phyloP scores from a whole-genome alignment of 2,888 invertebrate genomes.

The Nephrotoma appendiculata region DNA sequence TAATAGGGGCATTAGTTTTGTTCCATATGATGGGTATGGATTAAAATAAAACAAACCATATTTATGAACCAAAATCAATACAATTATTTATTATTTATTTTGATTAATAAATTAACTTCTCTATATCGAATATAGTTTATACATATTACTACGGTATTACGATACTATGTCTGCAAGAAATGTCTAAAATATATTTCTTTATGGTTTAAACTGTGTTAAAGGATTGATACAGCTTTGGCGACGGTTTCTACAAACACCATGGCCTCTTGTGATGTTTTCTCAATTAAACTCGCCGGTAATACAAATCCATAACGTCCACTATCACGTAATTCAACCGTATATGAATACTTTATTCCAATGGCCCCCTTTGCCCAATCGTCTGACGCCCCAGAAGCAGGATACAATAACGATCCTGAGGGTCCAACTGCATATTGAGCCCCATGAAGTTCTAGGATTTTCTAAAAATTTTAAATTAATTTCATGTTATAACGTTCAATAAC shows the following conservation, averaged over 20 bases:
- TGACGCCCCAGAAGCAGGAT: slow-evolving; percentile 68
- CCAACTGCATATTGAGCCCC: slow-evolving; percentile 59
- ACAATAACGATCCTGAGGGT: slow-evolving; percentile 60
- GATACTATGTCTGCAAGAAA: too few relatives aligned
- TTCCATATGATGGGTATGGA: too few relatives aligned
- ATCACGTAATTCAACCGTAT: slow-evolving; percentile 80
- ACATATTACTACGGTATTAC: too few relatives aligned
- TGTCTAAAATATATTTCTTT: not conserved
- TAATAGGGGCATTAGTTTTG: too few relatives aligned
- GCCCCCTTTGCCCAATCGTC: slow-evolving; percentile 87
- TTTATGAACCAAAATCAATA: too few relatives aligned
- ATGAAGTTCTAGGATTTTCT: slow-evolving; percentile 44
- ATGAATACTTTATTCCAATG: slow-evolving; percentile 70
- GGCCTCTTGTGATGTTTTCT: slow-evolving; percentile 59
- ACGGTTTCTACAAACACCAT: slow-evolving; percentile 55
- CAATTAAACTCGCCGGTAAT: slow-evolving; percentile 64
- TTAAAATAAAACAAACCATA: too few relatives aligned
- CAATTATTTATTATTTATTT: too few relatives aligned
- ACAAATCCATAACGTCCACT: slow-evolving; percentile 73
- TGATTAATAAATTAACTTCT: too few relatives aligned
- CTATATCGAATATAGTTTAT: too few relatives aligned
- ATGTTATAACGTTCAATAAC: not conserved
- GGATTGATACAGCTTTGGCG: slow-evolving; percentile 34
- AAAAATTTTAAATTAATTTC: slow-evolving; percentile 16
- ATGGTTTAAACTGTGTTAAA: not conserved